Conservation (phyloP, 2,888 invertebrate genomes). For the Meandrusa payeni region DNA sequence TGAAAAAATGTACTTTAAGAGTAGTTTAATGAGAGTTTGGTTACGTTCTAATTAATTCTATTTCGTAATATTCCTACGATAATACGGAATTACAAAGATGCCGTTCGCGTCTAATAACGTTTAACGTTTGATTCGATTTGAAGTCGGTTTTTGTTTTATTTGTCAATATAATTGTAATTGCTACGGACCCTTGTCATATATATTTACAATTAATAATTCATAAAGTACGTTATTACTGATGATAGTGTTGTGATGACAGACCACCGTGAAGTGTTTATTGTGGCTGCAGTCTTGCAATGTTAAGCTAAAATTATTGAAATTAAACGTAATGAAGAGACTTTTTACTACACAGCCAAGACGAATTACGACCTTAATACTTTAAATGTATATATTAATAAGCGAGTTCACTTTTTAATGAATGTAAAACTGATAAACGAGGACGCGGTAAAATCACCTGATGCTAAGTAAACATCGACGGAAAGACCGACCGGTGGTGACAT, state of each 20-base stretch:
- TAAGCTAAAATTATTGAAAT: conserved; percentile 10
- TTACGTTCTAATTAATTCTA: no score
- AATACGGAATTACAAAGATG: no score
- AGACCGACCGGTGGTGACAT: no score
- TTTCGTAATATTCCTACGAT: no score
- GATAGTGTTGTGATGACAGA: conserved; percentile 9
- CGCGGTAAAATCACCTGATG: no score
- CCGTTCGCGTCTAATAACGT: no score
- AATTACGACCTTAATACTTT: background rate
- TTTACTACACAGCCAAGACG: conserved; percentile 4
- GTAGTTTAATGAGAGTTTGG: no score
- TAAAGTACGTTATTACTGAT: conserved; percentile 1
- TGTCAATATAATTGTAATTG: no score
- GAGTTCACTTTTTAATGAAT: background rate
- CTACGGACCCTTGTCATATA: conserved; percentile 8
- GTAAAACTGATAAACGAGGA: background rate
- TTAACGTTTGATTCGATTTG: no score
- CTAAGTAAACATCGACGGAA: no score
- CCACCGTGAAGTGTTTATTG: conserved; percentile 13
- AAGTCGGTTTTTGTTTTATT: no score
- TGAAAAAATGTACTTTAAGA: no score
- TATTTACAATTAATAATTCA: conserved; percentile 19
- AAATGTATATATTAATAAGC: conserved; percentile 3
- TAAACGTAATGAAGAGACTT: conserved; percentile 1
- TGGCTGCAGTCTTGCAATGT: background rate